Percentiles rank a stretch among this genome's conserved stretches.
Conservation (phyloP, 2,888 invertebrate genomes). For the Epirrhoe alternata region DNA sequence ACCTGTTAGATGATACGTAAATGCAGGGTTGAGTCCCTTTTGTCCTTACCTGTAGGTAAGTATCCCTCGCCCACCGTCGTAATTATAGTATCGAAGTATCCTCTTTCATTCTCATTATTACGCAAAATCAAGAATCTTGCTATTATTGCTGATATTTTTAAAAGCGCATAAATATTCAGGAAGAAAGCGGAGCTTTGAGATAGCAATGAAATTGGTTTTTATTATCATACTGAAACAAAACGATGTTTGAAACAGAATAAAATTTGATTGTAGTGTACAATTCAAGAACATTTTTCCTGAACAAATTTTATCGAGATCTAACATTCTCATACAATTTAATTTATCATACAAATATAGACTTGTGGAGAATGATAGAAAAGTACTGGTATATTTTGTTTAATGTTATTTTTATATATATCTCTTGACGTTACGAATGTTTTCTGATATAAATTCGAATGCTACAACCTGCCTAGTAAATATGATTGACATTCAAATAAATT, state of each 20-base stretch:
- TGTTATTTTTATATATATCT: too few species aligned
- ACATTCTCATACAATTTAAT: background rate
- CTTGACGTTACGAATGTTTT: background rate
- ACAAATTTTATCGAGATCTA: background rate
- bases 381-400: background rate
- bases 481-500: slow-evolving; percentile 6
- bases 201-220: slow-evolving; percentile 65
- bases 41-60: slow-evolving; percentile 42
- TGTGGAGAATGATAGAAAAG: background rate
- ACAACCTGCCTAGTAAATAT: background rate
- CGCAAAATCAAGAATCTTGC: slow-evolving; percentile 48
- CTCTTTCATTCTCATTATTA: slow-evolving; percentile 37
- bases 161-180: slow-evolving; percentile 69
- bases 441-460: background rate
- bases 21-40: slow-evolving; percentile 56
- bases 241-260: slow-evolving; percentile 17
- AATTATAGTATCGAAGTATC: slow-evolving; percentile 56
- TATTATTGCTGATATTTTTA: slow-evolving; percentile 62
- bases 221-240: slow-evolving; percentile 60
- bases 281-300: background rate
- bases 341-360: background rate
- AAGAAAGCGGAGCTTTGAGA: slow-evolving; percentile 66
- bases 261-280: background rate
- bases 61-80: slow-evolving; percentile 49
- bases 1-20: slow-evolving; percentile 65